These are phyloP conservation scores for Paguma larvata DNA, from an alignment of 2,797 vertebrate genomes.

Conservation along the genomic window DNA sequence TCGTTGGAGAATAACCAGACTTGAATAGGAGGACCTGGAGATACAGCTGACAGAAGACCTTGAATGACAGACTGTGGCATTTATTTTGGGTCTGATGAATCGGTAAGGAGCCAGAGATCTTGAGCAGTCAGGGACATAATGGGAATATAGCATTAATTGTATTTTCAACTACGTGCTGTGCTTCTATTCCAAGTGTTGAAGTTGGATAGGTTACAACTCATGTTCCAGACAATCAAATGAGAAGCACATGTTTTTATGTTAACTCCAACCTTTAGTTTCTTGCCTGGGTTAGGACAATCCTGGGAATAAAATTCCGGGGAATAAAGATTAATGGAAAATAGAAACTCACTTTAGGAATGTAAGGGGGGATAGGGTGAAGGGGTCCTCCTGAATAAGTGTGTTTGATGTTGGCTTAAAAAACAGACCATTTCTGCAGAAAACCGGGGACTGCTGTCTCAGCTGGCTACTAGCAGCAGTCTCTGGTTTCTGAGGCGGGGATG, in stretches of 20 bases:
- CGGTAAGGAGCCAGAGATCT: background rate
- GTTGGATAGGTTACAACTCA: background rate
- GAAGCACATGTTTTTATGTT: background rate
- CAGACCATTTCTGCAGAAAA: background rate
- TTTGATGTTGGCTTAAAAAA: background rate
- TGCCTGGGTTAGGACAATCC: background rate
- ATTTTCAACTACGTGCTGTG: background rate
- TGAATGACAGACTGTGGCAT: background rate
- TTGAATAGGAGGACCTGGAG: background rate
- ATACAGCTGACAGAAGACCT: background rate
- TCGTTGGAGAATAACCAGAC: background rate
- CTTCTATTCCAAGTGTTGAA: background rate
- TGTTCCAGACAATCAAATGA: background rate
- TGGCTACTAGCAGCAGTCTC: background rate
- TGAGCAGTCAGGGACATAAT: background rate
- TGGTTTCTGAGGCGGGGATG: background rate
- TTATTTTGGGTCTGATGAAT: background rate
- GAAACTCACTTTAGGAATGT: background rate
- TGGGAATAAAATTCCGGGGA: conserved; percentile 16
- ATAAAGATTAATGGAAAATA: background rate
- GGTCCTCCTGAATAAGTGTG: background rate
- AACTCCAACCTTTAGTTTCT: background rate
- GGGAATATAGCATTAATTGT: background rate
- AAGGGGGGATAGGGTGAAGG: background rate
- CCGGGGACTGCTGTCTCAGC: background rate